A percentile compares a stretch with the other conserved stretches of the same genome.
phyloP scores from a whole-genome alignment of 1,140 invertebrate genomes.

The Cephus cinctus region DNA sequence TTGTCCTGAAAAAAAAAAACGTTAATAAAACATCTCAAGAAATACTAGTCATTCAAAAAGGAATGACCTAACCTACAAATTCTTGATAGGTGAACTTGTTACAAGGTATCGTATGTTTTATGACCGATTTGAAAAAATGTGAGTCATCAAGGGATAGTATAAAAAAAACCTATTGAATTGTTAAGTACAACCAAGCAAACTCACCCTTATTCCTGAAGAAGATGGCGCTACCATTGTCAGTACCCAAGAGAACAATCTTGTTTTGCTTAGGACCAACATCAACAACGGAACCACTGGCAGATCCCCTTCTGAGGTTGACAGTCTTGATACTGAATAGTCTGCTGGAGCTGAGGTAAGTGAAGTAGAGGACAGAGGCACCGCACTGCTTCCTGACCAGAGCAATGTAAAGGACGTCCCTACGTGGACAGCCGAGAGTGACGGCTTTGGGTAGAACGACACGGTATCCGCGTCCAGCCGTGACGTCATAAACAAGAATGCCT shows the following conservation, averaged over 20 bases:
- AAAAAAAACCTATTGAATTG: no score
- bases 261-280: conserved; percentile 59
- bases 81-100: no score
- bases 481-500: conserved; percentile 62
- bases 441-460: conserved; percentile 59
- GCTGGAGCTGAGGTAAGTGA: conserved; percentile 60
- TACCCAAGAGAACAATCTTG: conserved; percentile 61
- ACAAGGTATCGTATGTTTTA: no score
- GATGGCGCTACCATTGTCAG: conserved; percentile 58
- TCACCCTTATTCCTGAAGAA: conserved; percentile 56
- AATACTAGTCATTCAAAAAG: not conserved
- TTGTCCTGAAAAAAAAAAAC: conserved; percentile 44
- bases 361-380: conserved; percentile 57
- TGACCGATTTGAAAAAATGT: no score
- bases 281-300: conserved; percentile 53
- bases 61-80: no score
- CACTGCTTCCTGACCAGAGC: conserved; percentile 53
- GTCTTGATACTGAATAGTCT: conserved; percentile 60
- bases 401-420: conserved; percentile 61
- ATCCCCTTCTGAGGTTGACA: conserved; percentile 53
- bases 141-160: no score
- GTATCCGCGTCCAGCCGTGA: conserved; percentile 52
- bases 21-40: not conserved
- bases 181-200: no score
- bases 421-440: conserved; percentile 38